Conservation (phyloP, 2,113 vertebrate species). For the Peromyscus leucopus region DNA sequence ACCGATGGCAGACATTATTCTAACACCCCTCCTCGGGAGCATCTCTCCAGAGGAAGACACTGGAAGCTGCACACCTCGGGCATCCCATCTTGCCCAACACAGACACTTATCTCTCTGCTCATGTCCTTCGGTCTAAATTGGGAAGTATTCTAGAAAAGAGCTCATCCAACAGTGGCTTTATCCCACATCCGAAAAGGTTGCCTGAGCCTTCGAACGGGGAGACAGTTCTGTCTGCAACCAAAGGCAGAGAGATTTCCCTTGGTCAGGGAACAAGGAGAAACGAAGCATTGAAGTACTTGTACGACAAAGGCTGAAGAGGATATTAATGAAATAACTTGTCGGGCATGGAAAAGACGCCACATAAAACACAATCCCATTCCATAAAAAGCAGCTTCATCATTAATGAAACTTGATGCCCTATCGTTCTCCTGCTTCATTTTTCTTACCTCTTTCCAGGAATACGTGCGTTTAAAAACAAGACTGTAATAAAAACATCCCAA, state of each 20-base stretch:
- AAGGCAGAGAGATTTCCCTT: background rate
- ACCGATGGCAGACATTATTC: background rate
- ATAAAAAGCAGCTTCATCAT: slow-evolving; percentile 50
- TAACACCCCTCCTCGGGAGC: background rate
- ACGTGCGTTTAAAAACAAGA: background rate
- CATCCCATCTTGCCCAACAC: background rate
- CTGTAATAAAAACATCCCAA: slow-evolving; percentile 30
- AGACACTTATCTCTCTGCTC: background rate
- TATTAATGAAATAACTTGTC: slow-evolving; percentile 13
- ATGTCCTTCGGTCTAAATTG: background rate
- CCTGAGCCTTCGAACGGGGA: background rate
- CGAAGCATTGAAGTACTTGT: background rate
- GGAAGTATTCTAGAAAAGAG: background rate
- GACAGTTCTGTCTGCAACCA: background rate
- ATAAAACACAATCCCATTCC: background rate
- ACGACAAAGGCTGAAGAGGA: background rate
- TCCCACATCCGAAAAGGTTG: background rate
- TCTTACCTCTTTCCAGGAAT: slow-evolving; percentile 46
- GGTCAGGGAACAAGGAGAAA: background rate
- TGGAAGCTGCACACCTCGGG: background rate
- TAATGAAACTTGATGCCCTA: slow-evolving; percentile 50
- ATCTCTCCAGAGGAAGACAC: background rate
- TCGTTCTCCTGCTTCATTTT: slow-evolving; percentile 7
- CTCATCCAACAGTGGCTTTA: background rate
- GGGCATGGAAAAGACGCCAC: slow-evolving; percentile 16